These are phyloP conservation scores for Dryocosmus kuriphilus DNA, from an alignment of 2,888 invertebrate species.

Conservation along the genomic window DNA sequence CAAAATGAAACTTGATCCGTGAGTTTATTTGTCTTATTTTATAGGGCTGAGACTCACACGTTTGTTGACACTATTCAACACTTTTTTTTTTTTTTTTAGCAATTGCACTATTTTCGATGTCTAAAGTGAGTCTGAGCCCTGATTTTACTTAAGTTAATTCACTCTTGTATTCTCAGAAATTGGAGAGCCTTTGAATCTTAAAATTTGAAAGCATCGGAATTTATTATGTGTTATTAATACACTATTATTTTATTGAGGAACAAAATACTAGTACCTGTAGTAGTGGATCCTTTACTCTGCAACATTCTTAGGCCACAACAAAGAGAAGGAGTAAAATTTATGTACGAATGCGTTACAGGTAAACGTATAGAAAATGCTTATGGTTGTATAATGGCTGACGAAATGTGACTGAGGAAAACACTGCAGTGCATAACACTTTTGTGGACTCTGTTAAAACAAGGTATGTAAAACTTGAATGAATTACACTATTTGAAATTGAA, in stretches of 20 bases:
- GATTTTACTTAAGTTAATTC: too few relatives aligned
- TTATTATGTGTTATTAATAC: slow-evolving; percentile 36
- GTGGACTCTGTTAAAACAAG: slow-evolving; percentile 95
- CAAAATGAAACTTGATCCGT: slow-evolving; percentile 88
- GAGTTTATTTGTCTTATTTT: slow-evolving; percentile 65
- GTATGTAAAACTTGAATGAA: too few relatives aligned
- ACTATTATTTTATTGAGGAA: slow-evolving; percentile 76
- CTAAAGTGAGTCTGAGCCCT: too few relatives aligned
- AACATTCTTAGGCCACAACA: slow-evolving; percentile 97
- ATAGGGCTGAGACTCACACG: too few relatives aligned
- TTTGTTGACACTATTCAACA: too few relatives aligned
- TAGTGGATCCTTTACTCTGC: slow-evolving; percentile 95
- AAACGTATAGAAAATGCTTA: slow-evolving; percentile 89
- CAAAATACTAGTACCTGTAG: slow-evolving; percentile 91
- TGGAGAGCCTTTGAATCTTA: too few relatives aligned
- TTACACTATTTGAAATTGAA: too few relatives aligned
- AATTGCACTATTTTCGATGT: too few relatives aligned
- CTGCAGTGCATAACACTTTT: slow-evolving; percentile 97
- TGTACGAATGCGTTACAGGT: slow-evolving; percentile 99
- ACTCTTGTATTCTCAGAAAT: too few relatives aligned
- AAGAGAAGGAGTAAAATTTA: slow-evolving; percentile 98
- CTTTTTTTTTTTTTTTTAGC: too few relatives aligned
- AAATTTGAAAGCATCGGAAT: background rate
- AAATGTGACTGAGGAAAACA: slow-evolving; percentile 99
- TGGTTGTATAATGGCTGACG: slow-evolving; percentile 99